Conservation (phyloP, 2,888 invertebrate species). For the Philereme transversata region DNA sequence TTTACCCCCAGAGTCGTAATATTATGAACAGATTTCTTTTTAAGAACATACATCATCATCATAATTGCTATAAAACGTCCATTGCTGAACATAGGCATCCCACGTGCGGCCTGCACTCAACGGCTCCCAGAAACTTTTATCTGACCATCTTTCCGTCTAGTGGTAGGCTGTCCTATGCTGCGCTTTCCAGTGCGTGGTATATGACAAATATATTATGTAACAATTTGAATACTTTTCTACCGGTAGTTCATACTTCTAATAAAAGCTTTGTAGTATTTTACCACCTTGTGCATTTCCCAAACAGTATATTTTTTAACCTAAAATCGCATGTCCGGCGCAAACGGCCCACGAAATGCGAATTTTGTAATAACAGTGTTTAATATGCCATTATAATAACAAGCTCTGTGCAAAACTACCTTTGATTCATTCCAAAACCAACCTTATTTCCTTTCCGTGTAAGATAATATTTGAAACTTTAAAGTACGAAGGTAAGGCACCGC, state of each 20-base stretch:
- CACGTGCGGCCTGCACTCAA: no score
- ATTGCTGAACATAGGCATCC: no score
- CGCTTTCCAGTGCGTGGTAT: no score
- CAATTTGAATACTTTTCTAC: no score
- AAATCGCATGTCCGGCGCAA: slow-evolving; percentile 63
- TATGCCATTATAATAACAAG: slow-evolving; percentile 61
- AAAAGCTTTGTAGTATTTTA: not conserved
- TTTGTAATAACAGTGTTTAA: slow-evolving; percentile 65
- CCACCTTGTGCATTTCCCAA: slow-evolving; percentile 17
- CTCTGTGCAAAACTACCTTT: slow-evolving; percentile 11
- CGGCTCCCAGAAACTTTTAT: no score
- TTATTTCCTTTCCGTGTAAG: slow-evolving; percentile 10
- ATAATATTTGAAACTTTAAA: not conserved
- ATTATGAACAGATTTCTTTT: no score
- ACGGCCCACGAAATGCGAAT: slow-evolving; percentile 58
- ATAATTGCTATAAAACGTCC: no score
- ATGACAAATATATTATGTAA: no score
- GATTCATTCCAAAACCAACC: slow-evolving; percentile 8
- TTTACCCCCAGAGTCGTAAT: slow-evolving; percentile 13
- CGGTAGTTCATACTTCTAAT: slow-evolving; percentile 8
- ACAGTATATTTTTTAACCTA: slow-evolving; percentile 45
- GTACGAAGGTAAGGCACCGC: slow-evolving; percentile 7
- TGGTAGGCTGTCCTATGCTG: no score
- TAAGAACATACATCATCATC: no score
- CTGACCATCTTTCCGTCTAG: no score